Evolutionary conservation across 2,797 vertebrate species (phyloP), one percentile per base, ranked within the genome.

Genomic region (Scolopax rusticola): DNA sequence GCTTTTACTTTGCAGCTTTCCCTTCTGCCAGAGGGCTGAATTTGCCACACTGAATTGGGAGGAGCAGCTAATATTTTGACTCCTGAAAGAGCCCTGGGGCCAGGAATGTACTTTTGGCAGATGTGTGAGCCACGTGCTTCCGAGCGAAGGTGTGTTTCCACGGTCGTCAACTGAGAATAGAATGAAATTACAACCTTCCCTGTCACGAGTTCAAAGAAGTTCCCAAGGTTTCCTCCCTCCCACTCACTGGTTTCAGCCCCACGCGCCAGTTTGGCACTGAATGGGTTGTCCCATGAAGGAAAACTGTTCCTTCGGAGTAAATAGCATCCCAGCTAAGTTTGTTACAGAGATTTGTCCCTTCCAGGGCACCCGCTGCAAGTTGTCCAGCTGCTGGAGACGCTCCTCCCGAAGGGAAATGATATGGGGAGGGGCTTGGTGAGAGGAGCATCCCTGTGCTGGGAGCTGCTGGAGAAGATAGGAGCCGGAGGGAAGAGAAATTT

Each of bases 21-120:
- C 15, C 27, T 27, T 63, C 33, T 48, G 43, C 48, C 38, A 47
- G 33, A 57, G 48, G 47, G 15, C 21, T 84, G 74, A 54, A 51
- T 33, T 40, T 79, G 48, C 40, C 8, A 0, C 15, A 30, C 36
- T 60, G 33, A 53, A 54, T 76, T 86, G 54, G 40, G 54, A 94
- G 53, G 16, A 20, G 6, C n/a, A 60, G 36, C 16, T 80, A 50
- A 48, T 60, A 82, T 59, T 92, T 61, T 75, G 80, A n/a, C 48
- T 91, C 51, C 38, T 36, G n/a, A 32, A 67, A 60, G 79, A 88
- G 70, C 24, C 14, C 30, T 15, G 23, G 70, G 61, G 67, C 74
- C 80, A 91, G 33, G 63, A 90, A 53, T 73, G 60, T 45, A 23
- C 8, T 78, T 91, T 20, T 83, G 89, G 79, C 59, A 85, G n/a